Evolutionary conservation across 2,888 invertebrate genomes (phyloP), one percentile per base, ranked within the genome.

Genomic region (Pseudeuparius sepicola): DNA sequence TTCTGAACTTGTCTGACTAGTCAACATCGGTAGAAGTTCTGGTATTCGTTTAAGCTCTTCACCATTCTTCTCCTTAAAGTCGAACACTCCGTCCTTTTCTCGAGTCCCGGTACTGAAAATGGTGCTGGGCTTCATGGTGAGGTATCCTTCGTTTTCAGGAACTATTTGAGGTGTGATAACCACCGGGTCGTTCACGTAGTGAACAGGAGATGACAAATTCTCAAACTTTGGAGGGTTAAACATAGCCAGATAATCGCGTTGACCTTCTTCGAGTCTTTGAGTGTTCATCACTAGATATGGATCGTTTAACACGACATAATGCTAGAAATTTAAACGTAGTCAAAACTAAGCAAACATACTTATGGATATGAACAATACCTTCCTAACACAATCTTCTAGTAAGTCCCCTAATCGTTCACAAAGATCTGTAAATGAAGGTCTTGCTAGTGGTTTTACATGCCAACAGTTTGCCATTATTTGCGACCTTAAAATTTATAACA

Each of bases 401-500:
- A 92, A 75, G 14, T 70, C 68, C 11, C 85, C 87, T 14, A 94
- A 71, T 24, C 69, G 70, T 45, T 80, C 75, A 27, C 82, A 78
- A 11, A 94, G 64, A 41, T 76, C 73, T 3, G 73, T 67, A 59
- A 96, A 96, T 12, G 82, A 65, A 0, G 93, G 93, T 32, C 94
- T 66, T 11, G 72, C 61, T 6, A 72, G 68, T 0, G 93, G 90
- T 47, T 81, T 78, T 2, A 72, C 70, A 33, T 76, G 68, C 94
- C 94, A 96, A 57, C 93, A 94, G 37, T 78, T 73, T 27, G 71
- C 55, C 92, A 96, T 94, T 34, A 92, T 74, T 24, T 77, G 68
- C 52, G 82, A 81, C 37, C 74, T 75, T 41, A 12, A 56, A 41
- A 32, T 31, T 25, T 24, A 24, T 28, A 26, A 3, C 17, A 14